Conservation (phyloP, 2,797 vertebrate genomes). For the Cynopterus sphinx region DNA sequence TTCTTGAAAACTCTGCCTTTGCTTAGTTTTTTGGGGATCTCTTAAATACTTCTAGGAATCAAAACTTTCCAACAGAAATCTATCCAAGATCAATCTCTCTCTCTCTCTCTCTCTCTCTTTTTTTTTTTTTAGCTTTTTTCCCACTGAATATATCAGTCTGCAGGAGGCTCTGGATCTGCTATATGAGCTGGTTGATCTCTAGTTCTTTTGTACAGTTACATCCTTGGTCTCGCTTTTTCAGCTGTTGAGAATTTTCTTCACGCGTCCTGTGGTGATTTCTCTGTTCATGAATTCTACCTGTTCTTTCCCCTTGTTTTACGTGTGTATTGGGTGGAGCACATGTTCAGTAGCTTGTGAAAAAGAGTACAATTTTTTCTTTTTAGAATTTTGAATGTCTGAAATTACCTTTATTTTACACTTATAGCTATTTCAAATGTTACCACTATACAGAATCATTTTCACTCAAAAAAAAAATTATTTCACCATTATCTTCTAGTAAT, state of each 20-base stretch:
- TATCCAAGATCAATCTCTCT: background rate
- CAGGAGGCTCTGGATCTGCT: background rate
- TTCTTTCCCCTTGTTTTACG: background rate
- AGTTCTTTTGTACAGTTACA: accelerated
- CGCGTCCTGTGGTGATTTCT: accelerated
- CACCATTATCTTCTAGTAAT: background rate
- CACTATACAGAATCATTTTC: background rate
- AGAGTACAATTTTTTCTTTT: background rate
- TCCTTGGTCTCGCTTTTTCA: background rate
- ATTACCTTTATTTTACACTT: background rate
- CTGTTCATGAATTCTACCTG: background rate
- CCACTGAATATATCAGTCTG: background rate
- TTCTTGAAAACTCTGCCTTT: background rate
- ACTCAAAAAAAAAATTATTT: background rate
- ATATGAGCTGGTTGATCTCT: too few relatives aligned
- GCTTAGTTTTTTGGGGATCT: background rate
- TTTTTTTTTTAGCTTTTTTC: too few relatives aligned
- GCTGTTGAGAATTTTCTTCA: background rate
- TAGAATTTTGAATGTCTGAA: background rate
- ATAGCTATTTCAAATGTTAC: background rate
- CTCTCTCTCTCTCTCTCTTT: too few relatives aligned
- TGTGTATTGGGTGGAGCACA: background rate
- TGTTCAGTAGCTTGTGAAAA: background rate
- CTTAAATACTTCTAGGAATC: background rate
- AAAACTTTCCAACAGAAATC: background rate